phyloP scores from a whole-genome alignment of 2,888 invertebrate species.

The Tipula helvola region DNA sequence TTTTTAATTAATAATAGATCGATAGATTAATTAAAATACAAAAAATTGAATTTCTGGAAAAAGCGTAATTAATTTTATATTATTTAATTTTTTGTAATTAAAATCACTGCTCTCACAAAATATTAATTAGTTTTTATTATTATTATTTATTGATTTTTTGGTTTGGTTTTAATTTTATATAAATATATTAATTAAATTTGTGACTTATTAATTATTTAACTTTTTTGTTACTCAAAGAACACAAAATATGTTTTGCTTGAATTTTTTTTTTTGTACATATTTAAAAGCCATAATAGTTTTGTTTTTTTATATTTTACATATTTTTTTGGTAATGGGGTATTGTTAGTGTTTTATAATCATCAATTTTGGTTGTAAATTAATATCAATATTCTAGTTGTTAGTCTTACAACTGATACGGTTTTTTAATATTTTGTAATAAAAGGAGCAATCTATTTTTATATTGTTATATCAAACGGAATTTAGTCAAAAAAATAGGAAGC shows the following conservation, averaged over 20 bases:
- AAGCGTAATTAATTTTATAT: neutral
- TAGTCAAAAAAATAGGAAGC: too few species aligned
- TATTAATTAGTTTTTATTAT: neutral
- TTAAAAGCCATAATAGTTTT: neutral
- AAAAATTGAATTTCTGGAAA: neutral
- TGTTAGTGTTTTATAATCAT: neutral
- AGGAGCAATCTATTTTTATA: too few species aligned
- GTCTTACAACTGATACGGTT: neutral
- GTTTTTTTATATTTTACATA: neutral
- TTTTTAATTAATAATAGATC: neutral
- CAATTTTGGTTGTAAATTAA: neutral
- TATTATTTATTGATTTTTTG: neutral
- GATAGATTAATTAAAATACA: neutral
- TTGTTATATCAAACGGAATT: too few species aligned
- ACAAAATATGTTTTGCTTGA: neutral
- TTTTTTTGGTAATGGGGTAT: neutral
- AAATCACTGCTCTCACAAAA: conserved; percentile 8
- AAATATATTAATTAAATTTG: neutral
- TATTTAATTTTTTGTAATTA: neutral
- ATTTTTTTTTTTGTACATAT: neutral
- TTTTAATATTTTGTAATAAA: too few species aligned
- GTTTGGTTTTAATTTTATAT: neutral
- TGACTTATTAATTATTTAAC: neutral
- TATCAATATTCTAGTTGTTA: neutral
- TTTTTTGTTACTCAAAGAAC: neutral